Percentiles rank a stretch among this genome's conserved stretches.
Conservation (phyloP, 1,140 invertebrate genomes). For the Lucilia sericata region DNA sequence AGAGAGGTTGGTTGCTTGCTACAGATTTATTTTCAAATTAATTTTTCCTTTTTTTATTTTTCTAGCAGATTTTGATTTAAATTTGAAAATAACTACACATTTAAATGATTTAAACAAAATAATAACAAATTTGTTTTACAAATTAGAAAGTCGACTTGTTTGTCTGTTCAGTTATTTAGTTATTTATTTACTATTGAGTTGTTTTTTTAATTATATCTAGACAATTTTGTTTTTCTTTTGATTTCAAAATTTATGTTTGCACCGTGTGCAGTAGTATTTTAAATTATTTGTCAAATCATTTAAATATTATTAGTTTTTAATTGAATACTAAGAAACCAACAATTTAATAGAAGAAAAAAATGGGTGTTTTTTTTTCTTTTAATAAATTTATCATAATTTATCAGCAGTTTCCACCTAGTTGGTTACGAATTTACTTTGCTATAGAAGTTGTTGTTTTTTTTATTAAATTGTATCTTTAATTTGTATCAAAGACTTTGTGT, state of each 20-base stretch:
- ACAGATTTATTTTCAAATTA: no score
- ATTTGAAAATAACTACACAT: neutral
- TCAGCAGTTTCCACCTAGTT: constrained; percentile 3
- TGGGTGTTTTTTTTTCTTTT: neutral
- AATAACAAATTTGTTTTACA: neutral
- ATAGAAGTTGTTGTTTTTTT: neutral
- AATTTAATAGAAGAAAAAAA: neutral
- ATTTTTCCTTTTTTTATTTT: no score
- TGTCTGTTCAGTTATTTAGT: neutral
- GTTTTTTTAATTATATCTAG: neutral
- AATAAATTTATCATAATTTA: neutral
- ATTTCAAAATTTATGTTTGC: neutral
- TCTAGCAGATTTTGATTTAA: no score
- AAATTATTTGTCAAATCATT: constrained; percentile 13
- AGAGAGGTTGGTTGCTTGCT: no score
- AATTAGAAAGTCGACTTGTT: constrained; percentile 16
- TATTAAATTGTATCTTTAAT: neutral
- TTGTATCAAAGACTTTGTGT: neutral
- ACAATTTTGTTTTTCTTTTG: neutral
- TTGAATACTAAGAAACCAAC: neutral
- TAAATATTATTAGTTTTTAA: constrained; percentile 8
- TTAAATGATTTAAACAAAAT: constrained; percentile 13
- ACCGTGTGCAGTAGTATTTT: neutral
- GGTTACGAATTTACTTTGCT: neutral
- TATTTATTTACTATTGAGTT: neutral